Base-by-base conservation (phyloP, 2,797 vertebrate species). In the Fundulus diaphanus region DNA sequence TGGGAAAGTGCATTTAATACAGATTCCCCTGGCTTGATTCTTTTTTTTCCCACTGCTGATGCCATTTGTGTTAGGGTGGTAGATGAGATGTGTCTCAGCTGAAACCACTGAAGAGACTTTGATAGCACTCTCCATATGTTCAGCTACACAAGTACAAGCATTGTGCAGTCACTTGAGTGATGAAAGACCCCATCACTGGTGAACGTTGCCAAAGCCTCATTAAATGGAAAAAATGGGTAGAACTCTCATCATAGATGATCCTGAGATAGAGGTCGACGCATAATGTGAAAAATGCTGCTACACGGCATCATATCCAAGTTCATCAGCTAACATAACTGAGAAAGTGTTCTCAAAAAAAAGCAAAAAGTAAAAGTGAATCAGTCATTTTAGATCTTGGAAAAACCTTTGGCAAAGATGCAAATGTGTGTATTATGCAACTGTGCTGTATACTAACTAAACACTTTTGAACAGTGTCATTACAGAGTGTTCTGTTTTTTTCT, bases 61-160 rank as follows among this genome's bases (percentile, higher is more conserved):
- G 68, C 69, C 40, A 75, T 88, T 86, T 85, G 75, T 81, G 73
- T 81, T 74, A 74, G 73, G 86, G 77, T 76, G 68, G 77, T 73
- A 71, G 80, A 87, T 88, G 83, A 81, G 78, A 84, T 80, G 72
- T 81, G 71, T 82, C 74, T 83, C 82, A 70, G 78, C 70, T 76
- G 76, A 88, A 89, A 72, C 72, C 70, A 81, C 84, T 80, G 84
- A 88, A 66, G 87, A 90, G 88, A 90, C 85, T 81, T 76, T 87
- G 82, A 79, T 81, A 68, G 81, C 81, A 27, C 81, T 83, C 85
- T 87, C 88, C 87, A 91, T 92, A 91, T 93, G 90, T 89, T 90
- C 79, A 48, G 77, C 85, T 88, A 86, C 92, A 92, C 82, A 71
- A 88, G 70, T 82, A 90, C 79, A 82, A 89, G 78, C 80, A 83